Evolutionary conservation across 2,888 invertebrate species (phyloP), one percentile per base, ranked within the genome.

Genomic region (Acrobeloides nanus): DNA sequence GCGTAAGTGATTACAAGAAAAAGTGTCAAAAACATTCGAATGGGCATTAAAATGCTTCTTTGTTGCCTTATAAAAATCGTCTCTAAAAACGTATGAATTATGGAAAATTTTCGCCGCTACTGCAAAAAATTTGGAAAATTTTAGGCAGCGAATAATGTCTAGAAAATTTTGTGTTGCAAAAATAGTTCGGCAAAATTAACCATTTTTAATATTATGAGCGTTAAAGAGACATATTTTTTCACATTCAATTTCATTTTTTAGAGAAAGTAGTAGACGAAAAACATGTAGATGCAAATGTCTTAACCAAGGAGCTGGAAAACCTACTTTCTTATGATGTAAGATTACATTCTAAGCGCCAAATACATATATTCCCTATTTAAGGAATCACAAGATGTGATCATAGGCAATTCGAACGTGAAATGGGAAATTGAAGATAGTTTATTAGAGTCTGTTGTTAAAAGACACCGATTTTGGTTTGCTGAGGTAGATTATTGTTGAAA

Each of bases 211-310:
- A 18, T 17, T 40, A 20, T 5, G 4, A 38, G 26, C n/a, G n/a
- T n/a, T n/a, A n/a, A n/a, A n/a, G n/a, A n/a, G n/a, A n/a, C n/a
- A n/a, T n/a, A n/a, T 17, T 34, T 35, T 20, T 24, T 3, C 8
- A 23, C 18, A 1, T 18, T 26, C 10, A 12, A 32, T 47, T 23
- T 27, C 44, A 31, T 38, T 37, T 60, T 60, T 35, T 66, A 73
- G 92, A 95, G 76, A 81, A 95, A 15, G 92, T 97, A 4, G 92
- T 97, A 0, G 95, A 97, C 77, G 95, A 97, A 75, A 86, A 92
- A 72, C 90, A 93, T 76, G 92, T 93, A 0, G 90, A 95, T 73
- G 89, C 90, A 37, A 75, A 77, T 48, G 75, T 80, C 41, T 76
- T 76, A 1, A 70, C 72, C 42, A 73, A 75, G 43, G 78, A 80